Percentiles rank a stretch among this genome's conserved stretches.
phyloP scores from a whole-genome alignment of 2,888 invertebrate species.

The Phanerotoma sp. region DNA sequence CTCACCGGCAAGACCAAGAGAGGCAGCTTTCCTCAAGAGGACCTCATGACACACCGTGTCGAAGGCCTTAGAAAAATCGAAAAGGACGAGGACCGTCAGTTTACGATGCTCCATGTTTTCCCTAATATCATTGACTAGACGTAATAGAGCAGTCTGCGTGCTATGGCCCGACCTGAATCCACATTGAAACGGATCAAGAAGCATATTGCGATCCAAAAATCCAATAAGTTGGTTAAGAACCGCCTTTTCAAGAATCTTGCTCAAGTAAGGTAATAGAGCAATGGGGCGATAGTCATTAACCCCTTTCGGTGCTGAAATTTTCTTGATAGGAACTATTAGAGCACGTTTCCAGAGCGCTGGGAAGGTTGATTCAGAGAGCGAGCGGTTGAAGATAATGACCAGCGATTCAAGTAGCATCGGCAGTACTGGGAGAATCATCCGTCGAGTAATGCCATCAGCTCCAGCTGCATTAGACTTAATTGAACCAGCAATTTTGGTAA shows the following conservation, averaged over 20 bases:
- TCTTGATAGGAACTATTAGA: neutral
- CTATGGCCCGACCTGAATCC: neutral
- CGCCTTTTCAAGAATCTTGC: neutral
- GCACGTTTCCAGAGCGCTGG: neutral
- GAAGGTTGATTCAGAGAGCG: neutral
- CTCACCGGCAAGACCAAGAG: neutral
- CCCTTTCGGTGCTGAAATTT: neutral
- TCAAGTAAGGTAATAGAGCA: neutral
- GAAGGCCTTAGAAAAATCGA: too few species aligned
- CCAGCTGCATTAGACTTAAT: too few species aligned
- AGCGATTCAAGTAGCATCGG: neutral
- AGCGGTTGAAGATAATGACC: neutral
- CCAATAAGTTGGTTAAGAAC: neutral
- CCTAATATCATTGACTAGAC: neutral
- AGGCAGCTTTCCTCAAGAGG: too few species aligned
- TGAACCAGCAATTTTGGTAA: too few species aligned
- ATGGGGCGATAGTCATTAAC: neutral
- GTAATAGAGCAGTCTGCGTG: neutral
- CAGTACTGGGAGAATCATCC: neutral
- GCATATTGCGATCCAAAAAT: neutral
- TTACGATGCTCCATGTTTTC: neutral
- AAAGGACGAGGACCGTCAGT: too few species aligned
- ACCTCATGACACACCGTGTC: too few species aligned
- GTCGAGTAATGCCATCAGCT: neutral
- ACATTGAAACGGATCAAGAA: neutral